Conservation (phyloP, 2,888 invertebrate genomes). For the Lordiphosa fenestrarum region DNA sequence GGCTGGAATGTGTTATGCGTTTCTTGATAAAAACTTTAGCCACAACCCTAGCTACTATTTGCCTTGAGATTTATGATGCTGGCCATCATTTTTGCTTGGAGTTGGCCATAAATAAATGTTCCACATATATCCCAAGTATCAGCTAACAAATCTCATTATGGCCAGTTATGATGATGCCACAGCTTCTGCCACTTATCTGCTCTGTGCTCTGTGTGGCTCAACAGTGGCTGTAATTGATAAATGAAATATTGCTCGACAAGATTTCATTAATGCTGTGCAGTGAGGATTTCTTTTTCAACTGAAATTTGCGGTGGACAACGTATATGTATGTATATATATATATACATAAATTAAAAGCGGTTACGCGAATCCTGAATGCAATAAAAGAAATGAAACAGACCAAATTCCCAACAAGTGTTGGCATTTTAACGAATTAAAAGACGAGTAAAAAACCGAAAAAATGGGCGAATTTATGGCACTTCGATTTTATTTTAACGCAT, state of each 20-base stretch:
- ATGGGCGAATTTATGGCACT: background rate
- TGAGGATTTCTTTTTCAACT: slow-evolving; percentile 47
- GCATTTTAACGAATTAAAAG: slow-evolving; percentile 51
- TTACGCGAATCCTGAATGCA: background rate
- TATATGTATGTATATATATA: slow-evolving; percentile 10
- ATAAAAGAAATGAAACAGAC: slow-evolving; percentile 2
- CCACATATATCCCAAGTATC: slow-evolving; percentile 33
- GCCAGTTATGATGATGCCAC: slow-evolving; percentile 35
- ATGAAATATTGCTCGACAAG: slow-evolving; percentile 48
- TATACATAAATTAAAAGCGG: slow-evolving; percentile 57
- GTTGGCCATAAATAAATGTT: slow-evolving; percentile 59
- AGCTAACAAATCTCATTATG: slow-evolving; percentile 62
- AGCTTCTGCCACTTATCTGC: slow-evolving; percentile 17
- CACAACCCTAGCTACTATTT: slow-evolving; percentile 20
- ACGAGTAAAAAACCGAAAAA: slow-evolving; percentile 5
- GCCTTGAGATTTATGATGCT: slow-evolving; percentile 49
- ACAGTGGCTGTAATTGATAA: slow-evolving; percentile 52
- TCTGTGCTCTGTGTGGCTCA: slow-evolving; percentile 4
- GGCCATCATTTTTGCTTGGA: slow-evolving; percentile 40
- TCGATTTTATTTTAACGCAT: no score
- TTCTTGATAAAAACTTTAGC: slow-evolving; percentile 57
- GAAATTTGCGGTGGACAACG: slow-evolving; percentile 58
- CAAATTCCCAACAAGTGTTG: slow-evolving; percentile 28
- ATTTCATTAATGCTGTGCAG: slow-evolving; percentile 33
- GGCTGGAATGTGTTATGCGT: slow-evolving; percentile 30